phyloP scores from a whole-genome alignment of 1,140 invertebrate species.

The Diprion similis region DNA sequence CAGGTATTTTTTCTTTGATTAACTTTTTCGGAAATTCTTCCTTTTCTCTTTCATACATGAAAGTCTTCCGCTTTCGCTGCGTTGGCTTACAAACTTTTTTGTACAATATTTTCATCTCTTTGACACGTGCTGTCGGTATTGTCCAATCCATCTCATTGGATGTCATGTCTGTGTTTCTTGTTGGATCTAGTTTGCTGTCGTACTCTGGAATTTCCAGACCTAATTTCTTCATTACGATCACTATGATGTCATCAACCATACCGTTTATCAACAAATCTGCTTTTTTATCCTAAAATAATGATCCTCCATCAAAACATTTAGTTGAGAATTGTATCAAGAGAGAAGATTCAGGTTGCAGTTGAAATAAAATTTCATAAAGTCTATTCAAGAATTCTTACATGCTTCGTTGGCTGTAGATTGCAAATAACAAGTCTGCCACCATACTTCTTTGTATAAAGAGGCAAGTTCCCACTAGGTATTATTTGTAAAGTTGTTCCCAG shows the following conservation, averaged over 20 bases:
- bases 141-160: slow-evolving; percentile 66
- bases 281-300: slow-evolving; percentile 81
- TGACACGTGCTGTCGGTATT: slow-evolving; percentile 62
- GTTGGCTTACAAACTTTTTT: slow-evolving; percentile 60
- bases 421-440: slow-evolving; percentile 91
- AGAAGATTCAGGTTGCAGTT: not conserved
- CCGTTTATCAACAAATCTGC: slow-evolving; percentile 88
- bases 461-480: slow-evolving; percentile 94
- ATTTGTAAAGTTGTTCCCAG: slow-evolving; percentile 98
- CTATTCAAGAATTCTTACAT: slow-evolving; percentile 68
- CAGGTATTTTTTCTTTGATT: slow-evolving; percentile 27
- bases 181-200: slow-evolving; percentile 71
- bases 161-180: slow-evolving; percentile 58
- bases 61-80: slow-evolving; percentile 57
- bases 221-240: slow-evolving; percentile 76
- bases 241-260: slow-evolving; percentile 88
- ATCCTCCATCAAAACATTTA: not conserved
- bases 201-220: slow-evolving; percentile 77
- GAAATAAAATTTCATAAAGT: slow-evolving; percentile 8
- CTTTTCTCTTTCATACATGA: slow-evolving; percentile 56
- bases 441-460: slow-evolving; percentile 86
- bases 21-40: slow-evolving; percentile 40
- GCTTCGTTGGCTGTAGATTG: slow-evolving; percentile 97
- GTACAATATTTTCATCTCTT: slow-evolving; percentile 64
- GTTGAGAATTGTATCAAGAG: not conserved